Evolutionary conservation across 1,140 invertebrate species (phyloP).

Genomic region (Euura lappo): DNA sequence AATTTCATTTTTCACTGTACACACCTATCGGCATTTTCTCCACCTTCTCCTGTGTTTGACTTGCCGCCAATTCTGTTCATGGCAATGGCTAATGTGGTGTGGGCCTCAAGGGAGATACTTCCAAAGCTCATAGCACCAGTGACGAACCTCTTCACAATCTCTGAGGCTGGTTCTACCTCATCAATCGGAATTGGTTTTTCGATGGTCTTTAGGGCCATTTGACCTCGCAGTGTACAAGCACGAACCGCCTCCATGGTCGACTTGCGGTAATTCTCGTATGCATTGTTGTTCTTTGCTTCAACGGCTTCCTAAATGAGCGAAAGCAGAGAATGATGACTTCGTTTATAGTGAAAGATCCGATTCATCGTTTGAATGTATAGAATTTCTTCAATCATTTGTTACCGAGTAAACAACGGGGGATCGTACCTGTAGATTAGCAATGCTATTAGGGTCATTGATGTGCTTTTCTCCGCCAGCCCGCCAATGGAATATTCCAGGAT

Average conservation of each 20-base stretch:
- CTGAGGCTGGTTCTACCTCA: slow-evolving; percentile 90
- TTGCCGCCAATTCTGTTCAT: slow-evolving; percentile 97
- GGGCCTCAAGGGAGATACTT: slow-evolving; percentile 93
- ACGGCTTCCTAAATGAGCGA: slow-evolving; percentile 76
- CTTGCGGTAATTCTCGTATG: slow-evolving; percentile 90
- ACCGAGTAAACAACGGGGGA: not conserved
- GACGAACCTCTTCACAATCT: slow-evolving; percentile 92
- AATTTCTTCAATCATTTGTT: slow-evolving; percentile 11
- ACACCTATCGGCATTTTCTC: slow-evolving; percentile 89
- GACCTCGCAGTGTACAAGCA: slow-evolving; percentile 90
- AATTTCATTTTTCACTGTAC: slow-evolving; percentile 58
- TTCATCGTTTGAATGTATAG: not conserved
- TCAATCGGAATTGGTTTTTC: slow-evolving; percentile 80
- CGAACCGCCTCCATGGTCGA: slow-evolving; percentile 86
- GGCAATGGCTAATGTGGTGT: slow-evolving; percentile 92
- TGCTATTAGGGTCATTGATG: slow-evolving; percentile 94
- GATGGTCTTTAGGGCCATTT: slow-evolving; percentile 82
- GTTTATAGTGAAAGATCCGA: not conserved
- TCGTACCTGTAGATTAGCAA: slow-evolving; percentile 86
- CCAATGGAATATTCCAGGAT: slow-evolving; percentile 97
- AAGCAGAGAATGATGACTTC: slow-evolving; percentile 13
- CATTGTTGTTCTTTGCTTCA: slow-evolving; percentile 76
- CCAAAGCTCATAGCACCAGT: slow-evolving; percentile 91
- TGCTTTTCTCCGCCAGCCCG: slow-evolving; percentile 96
- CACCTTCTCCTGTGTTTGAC: slow-evolving; percentile 97